Evolutionary conservation across 2,797 vertebrate species (phyloP).

Genomic region (Muscicapa striata): DNA sequence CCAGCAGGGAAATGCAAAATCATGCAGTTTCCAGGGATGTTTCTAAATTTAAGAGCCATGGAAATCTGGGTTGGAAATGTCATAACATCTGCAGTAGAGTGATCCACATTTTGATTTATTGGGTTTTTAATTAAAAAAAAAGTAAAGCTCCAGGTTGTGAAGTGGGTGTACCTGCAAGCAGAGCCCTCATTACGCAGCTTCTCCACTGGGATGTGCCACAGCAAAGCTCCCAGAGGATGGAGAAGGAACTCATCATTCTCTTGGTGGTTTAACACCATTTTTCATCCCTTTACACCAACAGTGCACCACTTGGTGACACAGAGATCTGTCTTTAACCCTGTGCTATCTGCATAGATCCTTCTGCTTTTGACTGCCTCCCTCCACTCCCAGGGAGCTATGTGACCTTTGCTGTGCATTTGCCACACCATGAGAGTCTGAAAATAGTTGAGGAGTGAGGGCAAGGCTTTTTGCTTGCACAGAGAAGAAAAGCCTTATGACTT

Average conservation of each 20-base stretch:
- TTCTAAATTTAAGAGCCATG: background rate
- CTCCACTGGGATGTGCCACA: background rate
- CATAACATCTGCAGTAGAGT: background rate
- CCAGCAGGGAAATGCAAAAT: background rate
- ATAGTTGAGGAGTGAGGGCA: background rate
- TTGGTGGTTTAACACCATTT: background rate
- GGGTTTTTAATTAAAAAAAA: background rate
- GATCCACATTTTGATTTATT: background rate
- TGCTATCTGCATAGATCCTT: background rate
- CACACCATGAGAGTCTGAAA: background rate
- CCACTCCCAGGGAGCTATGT: background rate
- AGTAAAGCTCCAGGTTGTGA: background rate
- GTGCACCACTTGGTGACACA: background rate
- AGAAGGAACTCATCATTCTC: background rate
- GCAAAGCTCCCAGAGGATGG: background rate
- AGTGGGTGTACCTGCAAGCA: background rate
- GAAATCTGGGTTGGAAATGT: background rate
- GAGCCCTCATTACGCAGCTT: rapidly evolving
- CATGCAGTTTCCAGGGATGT: background rate
- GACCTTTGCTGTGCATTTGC: background rate
- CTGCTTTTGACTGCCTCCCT: background rate
- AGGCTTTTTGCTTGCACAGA: background rate
- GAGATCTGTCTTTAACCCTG: background rate
- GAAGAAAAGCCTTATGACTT: background rate
- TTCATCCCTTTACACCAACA: background rate